These are phyloP conservation scores for Mylabris sibirica DNA, from an alignment of 2,888 invertebrate species.

Conservation along the genomic window DNA sequence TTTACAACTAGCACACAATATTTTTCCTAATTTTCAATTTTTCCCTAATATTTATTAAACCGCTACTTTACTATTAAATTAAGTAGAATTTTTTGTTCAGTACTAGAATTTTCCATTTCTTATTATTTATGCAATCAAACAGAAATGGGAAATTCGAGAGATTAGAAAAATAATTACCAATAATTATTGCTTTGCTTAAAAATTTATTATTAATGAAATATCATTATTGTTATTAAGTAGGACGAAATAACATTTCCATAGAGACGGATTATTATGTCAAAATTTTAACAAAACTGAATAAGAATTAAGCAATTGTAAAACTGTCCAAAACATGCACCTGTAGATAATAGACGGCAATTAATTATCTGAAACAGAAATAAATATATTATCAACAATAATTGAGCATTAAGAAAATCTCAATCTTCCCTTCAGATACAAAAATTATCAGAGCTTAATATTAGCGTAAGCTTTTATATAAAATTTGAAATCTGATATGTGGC, in stretches of 20 bases:
- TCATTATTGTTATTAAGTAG: background rate
- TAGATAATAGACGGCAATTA: background rate
- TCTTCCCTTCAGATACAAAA: too few relatives aligned
- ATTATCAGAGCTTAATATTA: too few relatives aligned
- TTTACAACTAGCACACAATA: background rate
- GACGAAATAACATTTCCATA: background rate
- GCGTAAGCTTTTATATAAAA: too few relatives aligned
- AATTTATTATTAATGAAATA: background rate
- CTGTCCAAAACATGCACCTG: background rate
- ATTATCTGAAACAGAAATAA: background rate
- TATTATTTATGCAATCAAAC: background rate
- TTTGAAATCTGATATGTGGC: too few relatives aligned
- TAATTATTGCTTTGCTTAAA: background rate
- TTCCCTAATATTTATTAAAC: conserved; percentile 1
- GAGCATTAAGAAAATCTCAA: background rate
- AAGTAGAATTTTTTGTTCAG: background rate
- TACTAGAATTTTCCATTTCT: background rate
- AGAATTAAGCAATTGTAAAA: background rate
- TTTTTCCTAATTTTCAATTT: background rate
- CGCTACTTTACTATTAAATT: background rate
- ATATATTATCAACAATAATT: background rate
- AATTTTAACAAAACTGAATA: background rate
- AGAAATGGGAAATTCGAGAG: background rate
- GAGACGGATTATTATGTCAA: background rate
- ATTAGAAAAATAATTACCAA: background rate